Percentiles rank a stretch among this genome's conserved stretches.
phyloP scores from a whole-genome alignment of 2,888 invertebrate genomes.

The Drosophila mimica region DNA sequence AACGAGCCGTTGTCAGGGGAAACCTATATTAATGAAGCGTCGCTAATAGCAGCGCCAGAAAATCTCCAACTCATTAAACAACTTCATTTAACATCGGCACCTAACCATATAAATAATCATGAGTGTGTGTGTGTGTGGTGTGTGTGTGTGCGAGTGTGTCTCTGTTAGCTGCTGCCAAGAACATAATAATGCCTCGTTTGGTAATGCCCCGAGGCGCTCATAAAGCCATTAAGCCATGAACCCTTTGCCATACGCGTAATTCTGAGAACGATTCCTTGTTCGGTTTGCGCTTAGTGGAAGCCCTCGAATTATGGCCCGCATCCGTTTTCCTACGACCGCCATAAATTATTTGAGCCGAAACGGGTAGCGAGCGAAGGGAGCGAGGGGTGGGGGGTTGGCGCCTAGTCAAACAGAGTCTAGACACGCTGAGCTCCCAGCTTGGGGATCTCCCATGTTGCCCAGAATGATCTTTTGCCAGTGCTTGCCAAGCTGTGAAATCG shows the following conservation, averaged over 20 bases:
- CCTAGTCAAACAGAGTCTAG: conserved; percentile 42
- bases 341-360: conserved; percentile 66
- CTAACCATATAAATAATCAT: conserved; percentile 40
- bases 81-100: conserved; percentile 42
- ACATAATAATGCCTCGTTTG: conserved; percentile 70
- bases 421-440: conserved; percentile 25
- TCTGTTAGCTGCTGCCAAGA: conserved; percentile 25
- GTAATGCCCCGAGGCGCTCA: conserved; percentile 68
- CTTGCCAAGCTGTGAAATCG: conserved; percentile 42
- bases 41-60: conserved; percentile 45
- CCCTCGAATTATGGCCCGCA: conserved; percentile 47
- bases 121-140: conserved; percentile 9
- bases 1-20: conserved; percentile 33
- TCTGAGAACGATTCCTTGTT: conserved; percentile 57
- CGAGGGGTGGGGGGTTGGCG: background rate
- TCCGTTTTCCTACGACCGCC: conserved; percentile 56
- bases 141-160: conserved; percentile 2
- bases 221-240: conserved; percentile 75
- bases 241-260: conserved; percentile 67
- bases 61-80: conserved; percentile 52
- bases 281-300: conserved; percentile 39
- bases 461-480: conserved; percentile 17
- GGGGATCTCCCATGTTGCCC: conserved; percentile 24
- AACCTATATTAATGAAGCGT: conserved; percentile 55
- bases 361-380: background rate